A percentile compares a stretch with the other conserved stretches of the same genome.
phyloP scores from a whole-genome alignment of 2,113 vertebrate species.

The Sylvilagus bachmani region DNA sequence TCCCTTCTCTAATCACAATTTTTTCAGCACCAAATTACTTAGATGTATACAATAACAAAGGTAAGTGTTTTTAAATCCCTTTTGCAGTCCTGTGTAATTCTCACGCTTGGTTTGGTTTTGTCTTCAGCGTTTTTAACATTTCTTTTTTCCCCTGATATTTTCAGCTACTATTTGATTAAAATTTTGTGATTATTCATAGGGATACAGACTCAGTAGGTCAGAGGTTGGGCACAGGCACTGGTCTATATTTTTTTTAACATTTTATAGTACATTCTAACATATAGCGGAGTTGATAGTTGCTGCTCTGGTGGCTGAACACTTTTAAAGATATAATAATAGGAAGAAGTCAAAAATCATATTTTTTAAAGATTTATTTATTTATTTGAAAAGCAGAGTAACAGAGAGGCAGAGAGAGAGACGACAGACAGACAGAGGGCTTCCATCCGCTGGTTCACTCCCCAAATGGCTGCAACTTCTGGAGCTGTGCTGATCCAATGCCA shows the following conservation, averaged over 20 bases:
- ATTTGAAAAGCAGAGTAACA: too few relatives aligned
- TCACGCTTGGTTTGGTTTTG: neutral
- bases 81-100: neutral
- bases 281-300: neutral
- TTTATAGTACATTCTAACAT: neutral
- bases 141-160: neutral
- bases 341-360: neutral
- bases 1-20: slow-evolving; percentile 99
- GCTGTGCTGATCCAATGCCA: too few relatives aligned
- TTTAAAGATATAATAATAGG: neutral
- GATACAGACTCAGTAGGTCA: neutral
- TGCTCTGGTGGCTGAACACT: neutral
- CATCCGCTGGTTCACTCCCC: too few relatives aligned
- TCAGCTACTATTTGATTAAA: neutral
- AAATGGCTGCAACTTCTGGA: too few relatives aligned
- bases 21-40: slow-evolving; percentile 99
- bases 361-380: neutral
- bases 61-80: slow-evolving; percentile 85
- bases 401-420: too few relatives aligned
- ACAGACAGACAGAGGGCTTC: too few relatives aligned
- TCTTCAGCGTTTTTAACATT: neutral
- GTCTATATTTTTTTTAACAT: neutral
- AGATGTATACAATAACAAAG: slow-evolving; percentile 99
- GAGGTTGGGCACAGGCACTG: neutral
- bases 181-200: neutral